Evolutionary conservation across 2,797 vertebrate genomes (phyloP).

Genomic region (Momotus momota): DNA sequence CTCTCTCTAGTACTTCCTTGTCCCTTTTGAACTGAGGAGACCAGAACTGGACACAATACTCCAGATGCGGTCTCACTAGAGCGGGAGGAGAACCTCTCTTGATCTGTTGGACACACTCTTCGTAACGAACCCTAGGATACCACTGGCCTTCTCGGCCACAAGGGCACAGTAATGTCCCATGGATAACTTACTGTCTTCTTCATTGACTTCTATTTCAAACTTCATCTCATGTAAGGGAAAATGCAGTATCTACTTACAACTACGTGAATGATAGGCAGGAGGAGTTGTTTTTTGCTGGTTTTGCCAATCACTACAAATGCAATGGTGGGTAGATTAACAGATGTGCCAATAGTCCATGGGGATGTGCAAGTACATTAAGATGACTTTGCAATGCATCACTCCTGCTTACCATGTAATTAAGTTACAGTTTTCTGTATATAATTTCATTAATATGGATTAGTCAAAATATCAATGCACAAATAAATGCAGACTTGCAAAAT

Average conservation of each 20-base stretch:
- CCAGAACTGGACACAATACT: no score
- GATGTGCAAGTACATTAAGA: constrained; percentile 61
- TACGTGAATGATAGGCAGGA: background rate
- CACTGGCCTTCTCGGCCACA: no score
- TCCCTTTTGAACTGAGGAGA: no score
- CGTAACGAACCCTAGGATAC: no score
- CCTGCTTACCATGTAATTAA: constrained; percentile 49
- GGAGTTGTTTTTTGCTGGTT: background rate
- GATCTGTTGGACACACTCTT: no score
- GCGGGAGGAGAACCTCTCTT: no score
- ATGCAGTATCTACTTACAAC: background rate
- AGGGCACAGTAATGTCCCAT: no score
- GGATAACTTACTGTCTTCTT: no score
- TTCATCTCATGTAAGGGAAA: background rate
- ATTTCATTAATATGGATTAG: constrained; percentile 64
- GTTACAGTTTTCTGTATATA: constrained; percentile 43
- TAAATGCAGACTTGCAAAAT: constrained; percentile 60
- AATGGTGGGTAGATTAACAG: constrained; percentile 56
- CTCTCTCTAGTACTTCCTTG: no score
- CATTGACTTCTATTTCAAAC: background rate
- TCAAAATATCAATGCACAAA: constrained; percentile 22
- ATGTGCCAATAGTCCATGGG: constrained; percentile 35
- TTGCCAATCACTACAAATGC: constrained; percentile 56
- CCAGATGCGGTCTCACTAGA: no score
- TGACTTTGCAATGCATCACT: constrained; percentile 57